A percentile compares a stretch with the other conserved stretches of the same genome.
These are phyloP conservation scores for Okapia johnstoni DNA, from an alignment of 2,113 vertebrate genomes.

Conservation along the genomic window DNA sequence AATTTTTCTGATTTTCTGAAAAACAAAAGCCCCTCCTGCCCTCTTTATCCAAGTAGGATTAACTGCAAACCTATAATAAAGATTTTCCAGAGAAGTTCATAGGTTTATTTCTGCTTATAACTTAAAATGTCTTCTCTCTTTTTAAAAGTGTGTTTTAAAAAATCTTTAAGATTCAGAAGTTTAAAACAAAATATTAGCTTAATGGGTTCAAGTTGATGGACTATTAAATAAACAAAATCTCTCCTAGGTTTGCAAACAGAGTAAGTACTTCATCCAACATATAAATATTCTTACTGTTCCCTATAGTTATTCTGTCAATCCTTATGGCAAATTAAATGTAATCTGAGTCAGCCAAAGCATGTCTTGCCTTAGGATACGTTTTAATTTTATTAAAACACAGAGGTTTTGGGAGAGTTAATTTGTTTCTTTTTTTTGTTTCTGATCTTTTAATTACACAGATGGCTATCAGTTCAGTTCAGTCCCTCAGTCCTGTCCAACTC, in stretches of 20 bases:
- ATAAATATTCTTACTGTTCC: neutral
- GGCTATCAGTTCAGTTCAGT: neutral
- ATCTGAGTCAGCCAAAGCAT: neutral
- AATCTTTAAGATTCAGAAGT: neutral
- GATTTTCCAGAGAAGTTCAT: neutral
- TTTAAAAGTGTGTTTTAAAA: neutral
- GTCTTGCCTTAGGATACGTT: neutral
- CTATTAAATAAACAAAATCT: neutral
- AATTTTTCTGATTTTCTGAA: neutral
- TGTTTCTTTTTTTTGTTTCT: neutral
- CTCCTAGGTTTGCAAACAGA: neutral
- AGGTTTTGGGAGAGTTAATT: neutral
- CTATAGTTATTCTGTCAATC: neutral
- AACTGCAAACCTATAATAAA: neutral
- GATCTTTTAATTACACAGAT: neutral
- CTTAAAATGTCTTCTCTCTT: neutral
- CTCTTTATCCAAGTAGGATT: neutral
- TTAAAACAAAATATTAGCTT: neutral
- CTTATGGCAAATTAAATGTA: neutral
- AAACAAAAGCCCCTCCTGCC: neutral
- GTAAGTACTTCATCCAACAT: neutral
- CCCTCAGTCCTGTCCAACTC: neutral
- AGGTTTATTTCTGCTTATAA: neutral
- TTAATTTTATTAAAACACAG: neutral
- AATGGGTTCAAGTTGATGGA: neutral